Conservation (phyloP, 2,113 vertebrate species). For the Typhlomys cinereus region DNA sequence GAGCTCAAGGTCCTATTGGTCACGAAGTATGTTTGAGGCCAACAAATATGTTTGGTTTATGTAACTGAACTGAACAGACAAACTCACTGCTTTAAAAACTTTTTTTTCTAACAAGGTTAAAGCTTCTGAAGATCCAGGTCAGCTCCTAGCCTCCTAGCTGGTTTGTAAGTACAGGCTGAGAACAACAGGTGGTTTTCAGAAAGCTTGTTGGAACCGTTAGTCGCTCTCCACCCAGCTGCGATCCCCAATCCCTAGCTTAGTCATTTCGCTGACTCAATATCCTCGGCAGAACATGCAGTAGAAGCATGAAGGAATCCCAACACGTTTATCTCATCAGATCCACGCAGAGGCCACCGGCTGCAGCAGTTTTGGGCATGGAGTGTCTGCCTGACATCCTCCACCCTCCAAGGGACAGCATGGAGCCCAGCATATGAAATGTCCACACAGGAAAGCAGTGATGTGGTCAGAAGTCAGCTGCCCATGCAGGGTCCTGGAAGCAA, state of each 20-base stretch:
- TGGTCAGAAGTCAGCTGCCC: not conserved
- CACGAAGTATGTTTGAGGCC: not conserved
- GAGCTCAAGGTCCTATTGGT: not conserved
- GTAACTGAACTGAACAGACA: slow-evolving; percentile 10
- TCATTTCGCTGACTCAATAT: slow-evolving; percentile 14
- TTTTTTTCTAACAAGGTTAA: slow-evolving; percentile 2
- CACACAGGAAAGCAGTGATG: not conserved
- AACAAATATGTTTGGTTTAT: not conserved
- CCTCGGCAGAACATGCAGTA: slow-evolving; percentile 67
- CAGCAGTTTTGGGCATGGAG: not conserved
- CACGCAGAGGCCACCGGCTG: not conserved
- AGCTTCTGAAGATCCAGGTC: slow-evolving; percentile 34
- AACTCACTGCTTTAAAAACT: not conserved
- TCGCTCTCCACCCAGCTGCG: slow-evolving; percentile 50
- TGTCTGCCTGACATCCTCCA: slow-evolving; percentile 4
- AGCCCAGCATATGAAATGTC: not conserved
- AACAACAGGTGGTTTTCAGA: slow-evolving; percentile 9
- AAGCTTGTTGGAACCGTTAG: slow-evolving; percentile 16
- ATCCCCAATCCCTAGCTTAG: slow-evolving; percentile 48
- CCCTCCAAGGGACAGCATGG: not conserved
- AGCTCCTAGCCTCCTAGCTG: slow-evolving; percentile 34
- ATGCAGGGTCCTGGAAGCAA: not conserved
- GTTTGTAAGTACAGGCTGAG: slow-evolving; percentile 7
- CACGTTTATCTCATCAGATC: slow-evolving; percentile 59
- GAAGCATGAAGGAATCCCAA: slow-evolving; percentile 56